Percentiles rank a stretch among this genome's conserved stretches.
Evolutionary conservation across 2,113 vertebrate genomes (phyloP).

Genomic region (Xiphias gladius): DNA sequence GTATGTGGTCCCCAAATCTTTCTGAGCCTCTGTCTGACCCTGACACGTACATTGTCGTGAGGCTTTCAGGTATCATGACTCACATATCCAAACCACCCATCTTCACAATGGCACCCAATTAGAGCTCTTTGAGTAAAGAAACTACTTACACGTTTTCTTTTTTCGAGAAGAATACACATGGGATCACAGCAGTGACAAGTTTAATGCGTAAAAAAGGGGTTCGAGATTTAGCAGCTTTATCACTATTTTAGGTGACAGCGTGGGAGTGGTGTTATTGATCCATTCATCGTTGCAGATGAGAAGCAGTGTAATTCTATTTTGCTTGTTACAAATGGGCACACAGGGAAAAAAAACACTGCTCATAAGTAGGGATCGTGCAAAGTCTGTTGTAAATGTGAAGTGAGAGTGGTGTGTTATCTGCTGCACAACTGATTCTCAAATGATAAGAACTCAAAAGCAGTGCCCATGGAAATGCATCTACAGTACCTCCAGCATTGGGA

Average conservation of each 20-base stretch:
- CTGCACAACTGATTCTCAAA: background rate
- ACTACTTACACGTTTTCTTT: background rate
- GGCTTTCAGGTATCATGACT: constrained; percentile 29
- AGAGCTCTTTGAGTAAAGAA: background rate
- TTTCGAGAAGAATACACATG: background rate
- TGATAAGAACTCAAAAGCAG: constrained; percentile 15
- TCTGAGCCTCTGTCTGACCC: background rate
- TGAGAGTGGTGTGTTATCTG: background rate
- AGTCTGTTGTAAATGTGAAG: background rate
- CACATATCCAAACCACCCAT: constrained; percentile 7
- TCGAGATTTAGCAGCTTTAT: background rate
- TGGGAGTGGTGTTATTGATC: background rate
- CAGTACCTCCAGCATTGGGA: background rate
- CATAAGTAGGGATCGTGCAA: background rate
- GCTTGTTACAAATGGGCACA: background rate
- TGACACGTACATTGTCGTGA: constrained; percentile 1
- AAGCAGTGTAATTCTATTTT: constrained; percentile 1
- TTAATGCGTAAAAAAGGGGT: background rate
- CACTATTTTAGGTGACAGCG: background rate
- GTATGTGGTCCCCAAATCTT: background rate
- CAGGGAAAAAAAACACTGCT: background rate
- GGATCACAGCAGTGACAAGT: background rate
- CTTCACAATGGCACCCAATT: constrained; percentile 9
- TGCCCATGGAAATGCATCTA: constrained; percentile 39
- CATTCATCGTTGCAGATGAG: background rate